phyloP scores from a whole-genome alignment of 2,797 vertebrate species.

The Microctenopoma steveboyesi region DNA sequence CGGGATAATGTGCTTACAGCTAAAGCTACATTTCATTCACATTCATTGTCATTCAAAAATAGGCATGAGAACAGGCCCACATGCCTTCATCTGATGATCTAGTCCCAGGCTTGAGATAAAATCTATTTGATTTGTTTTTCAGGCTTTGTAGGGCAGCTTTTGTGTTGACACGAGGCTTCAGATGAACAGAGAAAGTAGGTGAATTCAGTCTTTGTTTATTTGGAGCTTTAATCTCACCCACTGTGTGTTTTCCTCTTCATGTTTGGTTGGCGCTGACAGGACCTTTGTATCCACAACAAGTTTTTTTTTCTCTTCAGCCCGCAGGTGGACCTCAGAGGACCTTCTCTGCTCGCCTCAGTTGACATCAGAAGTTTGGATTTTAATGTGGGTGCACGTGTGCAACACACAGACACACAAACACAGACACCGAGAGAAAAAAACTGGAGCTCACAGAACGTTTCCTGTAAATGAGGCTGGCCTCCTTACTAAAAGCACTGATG shows the following conservation, averaged over 20 bases:
- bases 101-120: conserved; percentile 1
- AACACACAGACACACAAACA: neutral
- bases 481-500: conserved; percentile 23
- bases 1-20: neutral
- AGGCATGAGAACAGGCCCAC: conserved; percentile 3
- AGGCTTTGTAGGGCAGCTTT: conserved; percentile 8
- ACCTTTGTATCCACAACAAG: conserved; percentile 27
- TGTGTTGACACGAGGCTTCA: conserved; percentile 18
- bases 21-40: neutral
- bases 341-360: conserved; percentile 3
- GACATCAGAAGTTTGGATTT: conserved; percentile 31
- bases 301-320: conserved; percentile 3
- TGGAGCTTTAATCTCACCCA: conserved; percentile 26
- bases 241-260: conserved; percentile 6
- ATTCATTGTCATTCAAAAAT: conserved; percentile 1
- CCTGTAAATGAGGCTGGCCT: conserved; percentile 35
- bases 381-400: conserved; percentile 17
- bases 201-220: conserved; percentile 18
- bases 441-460: conserved; percentile 20
- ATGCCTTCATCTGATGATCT: conserved; percentile 11
- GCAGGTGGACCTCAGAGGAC: conserved; percentile 41
- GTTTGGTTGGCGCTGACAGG: conserved; percentile 34
- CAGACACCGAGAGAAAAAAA: neutral
- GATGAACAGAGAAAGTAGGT: conserved; percentile 10
- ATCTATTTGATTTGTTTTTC: conserved; percentile 25